These are phyloP conservation scores for Elmis aenea DNA, from an alignment of 2,888 invertebrate genomes.

Conservation along the genomic window DNA sequence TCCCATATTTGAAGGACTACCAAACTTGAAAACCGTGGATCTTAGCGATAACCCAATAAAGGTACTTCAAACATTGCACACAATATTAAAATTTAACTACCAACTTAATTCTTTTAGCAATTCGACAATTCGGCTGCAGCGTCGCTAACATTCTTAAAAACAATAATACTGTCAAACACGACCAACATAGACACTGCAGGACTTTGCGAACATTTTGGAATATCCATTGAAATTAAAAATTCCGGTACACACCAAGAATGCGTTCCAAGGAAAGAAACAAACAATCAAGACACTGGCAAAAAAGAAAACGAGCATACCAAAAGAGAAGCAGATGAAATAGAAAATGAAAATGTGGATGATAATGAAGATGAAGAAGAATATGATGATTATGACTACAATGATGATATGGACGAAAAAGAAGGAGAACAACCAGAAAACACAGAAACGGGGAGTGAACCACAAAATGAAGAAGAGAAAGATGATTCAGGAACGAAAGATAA, in stretches of 20 bases:
- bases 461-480: conserved; percentile 20
- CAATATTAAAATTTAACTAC: too few species aligned
- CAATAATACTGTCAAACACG: too few species aligned
- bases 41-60: conserved; percentile 40
- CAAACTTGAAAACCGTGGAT: conserved; percentile 38
- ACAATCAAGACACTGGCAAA: neutral
- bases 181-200: too few species aligned
- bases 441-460: conserved; percentile 7
- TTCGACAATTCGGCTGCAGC: too few species aligned
- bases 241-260: neutral
- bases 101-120: too few species aligned
- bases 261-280: neutral
- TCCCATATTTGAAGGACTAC: conserved; percentile 41
- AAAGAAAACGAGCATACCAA: neutral
- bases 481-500: conserved; percentile 41
- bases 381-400: conserved; percentile 1
- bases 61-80: too few species aligned
- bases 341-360: conserved; percentile 1
- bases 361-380: conserved; percentile 4
- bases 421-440: neutral
- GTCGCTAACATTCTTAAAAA: too few species aligned
- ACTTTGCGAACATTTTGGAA: too few species aligned
- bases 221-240: neutral
- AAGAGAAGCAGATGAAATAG: conserved; percentile 1
- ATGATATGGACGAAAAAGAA: too few species aligned